phyloP scores from a whole-genome alignment of 2,113 vertebrate species.

The Salvator merianae region DNA sequence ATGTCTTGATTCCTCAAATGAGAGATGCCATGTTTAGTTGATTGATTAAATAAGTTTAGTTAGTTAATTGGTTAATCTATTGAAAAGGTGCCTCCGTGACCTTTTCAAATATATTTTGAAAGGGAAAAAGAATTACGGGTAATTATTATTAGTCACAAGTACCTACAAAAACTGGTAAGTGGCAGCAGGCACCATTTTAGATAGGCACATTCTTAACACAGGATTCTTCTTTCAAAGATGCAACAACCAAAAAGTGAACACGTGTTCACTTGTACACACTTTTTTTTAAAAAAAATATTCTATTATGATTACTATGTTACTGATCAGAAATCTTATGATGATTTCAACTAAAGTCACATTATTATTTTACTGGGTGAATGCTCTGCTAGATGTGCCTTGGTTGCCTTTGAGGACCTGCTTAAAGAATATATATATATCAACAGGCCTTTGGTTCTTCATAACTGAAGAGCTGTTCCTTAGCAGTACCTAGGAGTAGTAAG shows the following conservation, averaged over 20 bases:
- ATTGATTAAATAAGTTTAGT: too few relatives aligned
- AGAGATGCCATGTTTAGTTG: neutral
- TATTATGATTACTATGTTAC: neutral
- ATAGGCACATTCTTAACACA: too few relatives aligned
- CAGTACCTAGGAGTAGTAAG: too few relatives aligned
- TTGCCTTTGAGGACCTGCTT: too few relatives aligned
- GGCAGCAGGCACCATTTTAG: neutral
- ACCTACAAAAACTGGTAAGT: neutral
- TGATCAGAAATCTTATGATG: neutral
- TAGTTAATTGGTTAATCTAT: neutral
- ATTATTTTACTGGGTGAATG: too few relatives aligned
- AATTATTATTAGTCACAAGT: neutral
- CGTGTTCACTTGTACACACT: too few relatives aligned
- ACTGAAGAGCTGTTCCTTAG: too few relatives aligned
- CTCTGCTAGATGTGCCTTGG: too few relatives aligned
- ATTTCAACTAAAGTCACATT: neutral
- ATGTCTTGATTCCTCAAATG: neutral
- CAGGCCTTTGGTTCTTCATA: too few relatives aligned
- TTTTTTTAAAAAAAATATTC: too few relatives aligned
- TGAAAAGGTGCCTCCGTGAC: neutral
- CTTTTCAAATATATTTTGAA: neutral
- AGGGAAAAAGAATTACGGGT: too few relatives aligned
- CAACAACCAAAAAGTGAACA: neutral
- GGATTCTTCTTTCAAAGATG: neutral
- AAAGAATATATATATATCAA: too few relatives aligned